Evolutionary conservation across 2,888 invertebrate genomes (phyloP).

Genomic region (Melinaea menophilus): DNA sequence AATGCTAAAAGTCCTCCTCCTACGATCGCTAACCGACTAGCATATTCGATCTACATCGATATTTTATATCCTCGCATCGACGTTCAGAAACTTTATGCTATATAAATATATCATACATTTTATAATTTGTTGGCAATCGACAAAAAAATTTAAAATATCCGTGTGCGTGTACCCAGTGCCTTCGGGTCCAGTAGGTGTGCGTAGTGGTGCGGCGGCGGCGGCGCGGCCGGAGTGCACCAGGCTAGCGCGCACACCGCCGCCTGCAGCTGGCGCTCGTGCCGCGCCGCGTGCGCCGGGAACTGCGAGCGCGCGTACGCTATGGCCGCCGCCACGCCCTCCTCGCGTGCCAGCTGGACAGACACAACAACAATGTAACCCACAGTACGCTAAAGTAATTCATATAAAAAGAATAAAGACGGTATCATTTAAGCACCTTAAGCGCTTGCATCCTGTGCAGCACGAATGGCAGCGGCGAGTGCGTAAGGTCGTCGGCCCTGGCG

Average conservation of each 20-base stretch:
- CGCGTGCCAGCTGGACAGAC: constrained; percentile 52
- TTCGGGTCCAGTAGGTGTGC: constrained; percentile 54
- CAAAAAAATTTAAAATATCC: background rate
- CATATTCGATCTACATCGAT: no score
- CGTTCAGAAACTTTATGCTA: no score
- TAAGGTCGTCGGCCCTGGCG: constrained; percentile 84
- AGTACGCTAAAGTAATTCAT: background rate
- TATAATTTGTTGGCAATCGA: no score
- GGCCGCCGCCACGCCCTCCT: constrained; percentile 85
- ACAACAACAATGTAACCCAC: background rate
- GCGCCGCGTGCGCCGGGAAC: constrained; percentile 82
- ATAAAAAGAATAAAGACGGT: background rate
- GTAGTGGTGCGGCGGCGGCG: constrained; percentile 55
- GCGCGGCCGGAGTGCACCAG: constrained; percentile 60
- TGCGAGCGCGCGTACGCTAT: constrained; percentile 90
- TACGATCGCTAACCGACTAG: no score
- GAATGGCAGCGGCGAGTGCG: constrained; percentile 72
- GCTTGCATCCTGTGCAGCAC: constrained; percentile 70
- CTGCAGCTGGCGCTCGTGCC: constrained; percentile 68
- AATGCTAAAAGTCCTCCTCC: no score
- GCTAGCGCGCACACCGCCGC: constrained; percentile 70
- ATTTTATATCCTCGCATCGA: no score
- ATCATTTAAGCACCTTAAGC: constrained; percentile 49
- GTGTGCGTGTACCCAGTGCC: constrained; percentile 47
- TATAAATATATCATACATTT: no score